phyloP scores from a whole-genome alignment of 2,797 vertebrate genomes.

The Thripadectes ignobilis region DNA sequence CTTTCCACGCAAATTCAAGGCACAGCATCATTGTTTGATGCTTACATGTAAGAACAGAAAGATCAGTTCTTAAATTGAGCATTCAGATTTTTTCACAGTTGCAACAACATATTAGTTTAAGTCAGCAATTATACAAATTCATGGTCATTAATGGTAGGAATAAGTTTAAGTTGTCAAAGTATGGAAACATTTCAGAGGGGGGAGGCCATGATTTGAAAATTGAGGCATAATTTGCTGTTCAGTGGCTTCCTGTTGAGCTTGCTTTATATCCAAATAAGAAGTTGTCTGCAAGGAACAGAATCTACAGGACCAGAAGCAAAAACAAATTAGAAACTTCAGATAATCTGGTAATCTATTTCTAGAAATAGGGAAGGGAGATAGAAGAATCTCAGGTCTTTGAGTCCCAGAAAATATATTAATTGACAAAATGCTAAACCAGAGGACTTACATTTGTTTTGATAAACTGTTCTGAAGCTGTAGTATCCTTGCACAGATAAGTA shows the following conservation, averaged over 20 bases:
- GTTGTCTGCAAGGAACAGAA: neutral
- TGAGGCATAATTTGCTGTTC: neutral
- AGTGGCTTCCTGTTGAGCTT: neutral
- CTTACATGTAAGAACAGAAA: neutral
- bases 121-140: neutral
- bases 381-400: neutral
- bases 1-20: neutral
- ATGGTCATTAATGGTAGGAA: neutral
- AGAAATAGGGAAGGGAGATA: neutral
- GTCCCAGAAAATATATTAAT: constrained; percentile 8
- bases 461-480: constrained; percentile 30
- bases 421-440: constrained; percentile 38
- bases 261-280: neutral
- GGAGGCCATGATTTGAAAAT: neutral
- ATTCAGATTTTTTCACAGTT: neutral
- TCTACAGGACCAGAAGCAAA: neutral
- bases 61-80: neutral
- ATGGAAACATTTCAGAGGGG: neutral
- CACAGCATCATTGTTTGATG: rapidly evolving
- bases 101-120: neutral
- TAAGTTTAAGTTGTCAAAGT: neutral
- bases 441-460: constrained; percentile 32
- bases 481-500: constrained; percentile 47
- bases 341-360: constrained; percentile 20
- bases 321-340: constrained; percentile 19